A percentile compares a stretch with the other conserved stretches of the same genome.
phyloP scores from a whole-genome alignment of 2,888 invertebrate genomes.

The Nephrocerus scutellatus region DNA sequence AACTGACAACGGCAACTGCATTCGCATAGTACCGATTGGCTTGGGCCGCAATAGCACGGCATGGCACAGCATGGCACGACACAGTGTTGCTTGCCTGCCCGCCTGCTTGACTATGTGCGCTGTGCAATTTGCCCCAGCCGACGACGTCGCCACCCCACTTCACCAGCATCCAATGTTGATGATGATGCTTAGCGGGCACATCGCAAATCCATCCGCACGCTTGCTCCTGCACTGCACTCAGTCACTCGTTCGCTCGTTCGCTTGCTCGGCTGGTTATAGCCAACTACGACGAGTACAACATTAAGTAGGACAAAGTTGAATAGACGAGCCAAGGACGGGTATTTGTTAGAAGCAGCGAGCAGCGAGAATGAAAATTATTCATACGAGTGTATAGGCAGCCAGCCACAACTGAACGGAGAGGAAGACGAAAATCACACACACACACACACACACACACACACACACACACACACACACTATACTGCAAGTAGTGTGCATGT shows the following conservation, averaged over 20 bases:
- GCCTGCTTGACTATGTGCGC: not conserved
- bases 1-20: too few relatives aligned
- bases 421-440: constrained; percentile 18
- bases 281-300: too few relatives aligned
- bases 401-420: constrained; percentile 26
- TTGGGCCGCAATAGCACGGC: too few relatives aligned
- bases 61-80: too few relatives aligned
- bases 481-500: constrained; percentile 20
- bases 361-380: not conserved
- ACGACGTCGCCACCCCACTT: too few relatives aligned
- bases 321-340: constrained; percentile 51
- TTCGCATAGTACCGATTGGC: too few relatives aligned
- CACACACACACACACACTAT: not conserved
- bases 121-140: not conserved
- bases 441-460: constrained; percentile 4
- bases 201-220: too few relatives aligned
- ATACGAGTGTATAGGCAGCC: not conserved
- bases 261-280: constrained; percentile 24
- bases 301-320: constrained; percentile 51
- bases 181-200: too few relatives aligned
- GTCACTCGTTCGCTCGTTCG: not conserved
- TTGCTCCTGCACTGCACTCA: constrained; percentile 2
- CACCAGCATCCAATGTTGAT: too few relatives aligned
- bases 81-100: constrained; percentile 1
- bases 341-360: constrained; percentile 38